Percentiles rank a stretch among this genome's conserved stretches.
These are phyloP conservation scores for Scelioninae gen. 2 DNA, from an alignment of 2,888 invertebrate species.

Conservation along the genomic window DNA sequence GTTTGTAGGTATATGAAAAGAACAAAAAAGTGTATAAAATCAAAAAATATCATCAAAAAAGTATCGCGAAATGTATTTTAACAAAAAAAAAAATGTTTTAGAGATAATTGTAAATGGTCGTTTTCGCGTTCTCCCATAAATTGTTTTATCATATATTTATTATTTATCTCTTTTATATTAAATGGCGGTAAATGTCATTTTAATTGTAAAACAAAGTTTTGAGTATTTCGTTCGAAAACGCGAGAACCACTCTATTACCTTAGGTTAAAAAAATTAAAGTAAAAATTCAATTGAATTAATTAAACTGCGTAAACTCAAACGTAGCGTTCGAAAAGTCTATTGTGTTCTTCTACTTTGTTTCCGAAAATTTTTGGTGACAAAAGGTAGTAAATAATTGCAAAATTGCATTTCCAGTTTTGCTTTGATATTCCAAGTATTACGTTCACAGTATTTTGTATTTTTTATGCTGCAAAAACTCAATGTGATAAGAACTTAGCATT, in stretches of 20 bases:
- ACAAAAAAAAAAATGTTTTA: constrained; percentile 49
- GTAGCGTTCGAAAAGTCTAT: constrained; percentile 40
- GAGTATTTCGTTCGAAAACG: no score
- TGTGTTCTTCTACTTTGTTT: constrained; percentile 3
- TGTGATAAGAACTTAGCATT: constrained; percentile 4
- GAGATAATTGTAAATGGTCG: neutral
- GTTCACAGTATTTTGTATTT: constrained; percentile 39
- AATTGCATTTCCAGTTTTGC: constrained; percentile 34
- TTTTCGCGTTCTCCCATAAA: neutral
- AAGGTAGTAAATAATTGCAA: constrained; percentile 47
- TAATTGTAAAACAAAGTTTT: no score
- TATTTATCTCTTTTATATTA: no score
- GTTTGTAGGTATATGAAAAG: constrained; percentile 7
- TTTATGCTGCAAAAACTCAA: neutral
- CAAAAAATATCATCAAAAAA: constrained; percentile 40
- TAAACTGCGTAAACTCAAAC: constrained; percentile 52
- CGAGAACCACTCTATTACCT: neutral
- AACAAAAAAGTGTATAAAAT: constrained; percentile 57
- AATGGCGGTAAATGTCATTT: no score
- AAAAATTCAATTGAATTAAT: neutral
- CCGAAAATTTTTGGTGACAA: constrained; percentile 36
- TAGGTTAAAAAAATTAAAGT: constrained; percentile 15
- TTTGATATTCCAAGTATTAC: constrained; percentile 31
- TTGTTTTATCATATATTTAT: no score
- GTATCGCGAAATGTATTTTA: constrained; percentile 39